phyloP scores from a whole-genome alignment of 2,797 vertebrate species.

The Gymnoscopelus braueri region DNA sequence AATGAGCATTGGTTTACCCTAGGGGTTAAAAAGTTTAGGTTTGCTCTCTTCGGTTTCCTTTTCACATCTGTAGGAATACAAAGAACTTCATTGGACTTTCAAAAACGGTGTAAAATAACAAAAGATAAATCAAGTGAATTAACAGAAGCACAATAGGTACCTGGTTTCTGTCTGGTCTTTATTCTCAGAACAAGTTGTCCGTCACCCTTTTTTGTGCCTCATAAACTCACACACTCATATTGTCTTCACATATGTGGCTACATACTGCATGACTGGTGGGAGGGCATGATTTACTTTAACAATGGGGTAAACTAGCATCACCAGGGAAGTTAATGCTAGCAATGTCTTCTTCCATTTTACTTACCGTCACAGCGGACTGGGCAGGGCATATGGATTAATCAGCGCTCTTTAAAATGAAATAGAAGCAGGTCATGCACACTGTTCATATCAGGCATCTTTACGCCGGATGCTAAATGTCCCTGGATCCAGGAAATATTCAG shows the following conservation, averaged over 20 bases:
- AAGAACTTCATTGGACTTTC: slow-evolving; percentile 83
- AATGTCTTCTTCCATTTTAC: slow-evolving; percentile 43
- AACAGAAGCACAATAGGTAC: background rate
- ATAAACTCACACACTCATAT: background rate
- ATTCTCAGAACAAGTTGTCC: slow-evolving; percentile 2
- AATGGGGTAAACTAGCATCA: slow-evolving; percentile 13
- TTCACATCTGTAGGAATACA: slow-evolving; percentile 91
- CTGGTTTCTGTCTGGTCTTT: no score
- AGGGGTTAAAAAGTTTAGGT: slow-evolving; percentile 86
- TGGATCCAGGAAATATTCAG: slow-evolving; percentile 2
- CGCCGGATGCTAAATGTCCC: background rate
- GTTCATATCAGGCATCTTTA: slow-evolving; percentile 18
- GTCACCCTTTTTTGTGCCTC: slow-evolving; percentile 2
- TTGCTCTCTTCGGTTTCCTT: slow-evolving; percentile 87
- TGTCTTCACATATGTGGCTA: slow-evolving; percentile 12
- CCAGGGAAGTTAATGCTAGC: slow-evolving; percentile 26
- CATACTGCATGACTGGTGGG: background rate
- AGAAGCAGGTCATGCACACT: slow-evolving; percentile 45
- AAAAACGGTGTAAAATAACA: slow-evolving; percentile 53
- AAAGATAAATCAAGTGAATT: slow-evolving; percentile 7
- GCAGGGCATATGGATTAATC: slow-evolving; percentile 42
- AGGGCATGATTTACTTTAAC: slow-evolving; percentile 22
- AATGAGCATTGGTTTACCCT: slow-evolving; percentile 85
- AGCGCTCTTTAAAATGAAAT: slow-evolving; percentile 53
- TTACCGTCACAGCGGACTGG: slow-evolving; percentile 50